These are phyloP conservation scores for Clarias macrocephalus DNA, from an alignment of 2,113 vertebrate species.

Conservation along the genomic window DNA sequence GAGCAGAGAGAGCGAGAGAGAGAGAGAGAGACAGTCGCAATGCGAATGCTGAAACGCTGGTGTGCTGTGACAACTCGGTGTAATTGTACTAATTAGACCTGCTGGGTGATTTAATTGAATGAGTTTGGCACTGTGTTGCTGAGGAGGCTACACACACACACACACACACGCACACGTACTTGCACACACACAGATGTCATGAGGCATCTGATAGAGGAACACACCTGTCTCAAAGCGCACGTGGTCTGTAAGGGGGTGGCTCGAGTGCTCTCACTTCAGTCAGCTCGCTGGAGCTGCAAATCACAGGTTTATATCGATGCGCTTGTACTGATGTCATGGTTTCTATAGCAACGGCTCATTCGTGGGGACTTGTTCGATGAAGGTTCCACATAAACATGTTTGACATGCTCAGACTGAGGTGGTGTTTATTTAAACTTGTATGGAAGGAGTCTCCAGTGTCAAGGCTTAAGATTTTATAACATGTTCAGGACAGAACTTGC, in stretches of 20 bases:
- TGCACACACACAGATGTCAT: constrained; percentile 55
- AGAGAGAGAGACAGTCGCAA: constrained; percentile 9
- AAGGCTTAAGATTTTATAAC: background rate
- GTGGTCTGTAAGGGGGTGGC: background rate
- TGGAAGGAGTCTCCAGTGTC: background rate
- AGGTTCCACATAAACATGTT: background rate
- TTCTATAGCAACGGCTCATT: background rate
- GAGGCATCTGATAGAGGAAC: constrained; percentile 45
- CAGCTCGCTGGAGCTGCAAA: background rate
- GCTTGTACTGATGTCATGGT: background rate
- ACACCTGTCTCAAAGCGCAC: constrained; percentile 34
- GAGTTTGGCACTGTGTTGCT: constrained; percentile 51
- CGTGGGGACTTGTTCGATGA: too few species aligned
- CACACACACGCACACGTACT: constrained; percentile 35
- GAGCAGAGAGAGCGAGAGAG: background rate
- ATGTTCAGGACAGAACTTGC: background rate
- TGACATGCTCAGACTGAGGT: background rate
- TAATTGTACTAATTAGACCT: constrained; percentile 65
- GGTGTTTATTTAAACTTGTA: background rate
- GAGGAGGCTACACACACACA: constrained; percentile 48
- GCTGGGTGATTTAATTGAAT: constrained; percentile 57
- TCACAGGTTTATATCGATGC: too few species aligned
- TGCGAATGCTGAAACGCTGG: constrained; percentile 23
- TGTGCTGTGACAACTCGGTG: constrained; percentile 37
- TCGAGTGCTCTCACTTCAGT: background rate